Evolutionary conservation across 2,888 invertebrate species (phyloP).

Genomic region (Syrphus vitripennis): DNA sequence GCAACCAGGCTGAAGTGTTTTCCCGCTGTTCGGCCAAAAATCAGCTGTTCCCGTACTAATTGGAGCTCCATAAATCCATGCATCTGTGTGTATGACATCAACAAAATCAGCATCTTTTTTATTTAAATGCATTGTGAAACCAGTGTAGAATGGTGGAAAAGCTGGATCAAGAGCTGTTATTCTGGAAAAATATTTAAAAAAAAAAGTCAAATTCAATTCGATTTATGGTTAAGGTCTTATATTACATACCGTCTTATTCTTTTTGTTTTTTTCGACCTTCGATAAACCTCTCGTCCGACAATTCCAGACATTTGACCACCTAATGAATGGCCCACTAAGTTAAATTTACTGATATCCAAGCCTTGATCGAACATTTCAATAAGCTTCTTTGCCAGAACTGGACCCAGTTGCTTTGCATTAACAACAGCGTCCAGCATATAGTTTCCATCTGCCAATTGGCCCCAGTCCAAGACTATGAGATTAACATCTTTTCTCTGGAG

Average conservation of each 20-base stretch:
- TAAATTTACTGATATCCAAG: slow-evolving; percentile 76
- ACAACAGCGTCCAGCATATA: slow-evolving; percentile 79
- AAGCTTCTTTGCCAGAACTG: slow-evolving; percentile 76
- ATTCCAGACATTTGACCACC: slow-evolving; percentile 80
- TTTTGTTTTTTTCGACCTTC: slow-evolving; percentile 72
- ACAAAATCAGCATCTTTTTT: slow-evolving; percentile 84
- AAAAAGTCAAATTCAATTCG: neutral
- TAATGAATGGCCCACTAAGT: slow-evolving; percentile 80
- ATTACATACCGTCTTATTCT: slow-evolving; percentile 72
- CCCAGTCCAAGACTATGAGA: slow-evolving; percentile 79
- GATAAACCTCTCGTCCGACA: slow-evolving; percentile 77
- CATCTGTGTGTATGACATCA: slow-evolving; percentile 87
- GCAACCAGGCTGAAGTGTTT: slow-evolving; percentile 84
- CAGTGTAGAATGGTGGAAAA: slow-evolving; percentile 83
- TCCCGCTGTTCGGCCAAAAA: slow-evolving; percentile 85
- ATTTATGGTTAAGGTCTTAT: neutral
- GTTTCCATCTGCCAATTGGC: slow-evolving; percentile 79
- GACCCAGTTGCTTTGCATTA: slow-evolving; percentile 78
- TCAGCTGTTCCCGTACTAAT: slow-evolving; percentile 84
- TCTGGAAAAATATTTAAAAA: slow-evolving; percentile 78
- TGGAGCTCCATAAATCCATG: slow-evolving; percentile 84
- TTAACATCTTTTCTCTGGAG: slow-evolving; percentile 77
- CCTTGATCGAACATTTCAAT: slow-evolving; percentile 78
- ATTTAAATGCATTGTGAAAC: slow-evolving; percentile 79
- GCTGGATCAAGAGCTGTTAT: slow-evolving; percentile 85